Base-by-base conservation (phyloP, 2,113 vertebrate genomes). In the Brachyistius frenatus region DNA sequence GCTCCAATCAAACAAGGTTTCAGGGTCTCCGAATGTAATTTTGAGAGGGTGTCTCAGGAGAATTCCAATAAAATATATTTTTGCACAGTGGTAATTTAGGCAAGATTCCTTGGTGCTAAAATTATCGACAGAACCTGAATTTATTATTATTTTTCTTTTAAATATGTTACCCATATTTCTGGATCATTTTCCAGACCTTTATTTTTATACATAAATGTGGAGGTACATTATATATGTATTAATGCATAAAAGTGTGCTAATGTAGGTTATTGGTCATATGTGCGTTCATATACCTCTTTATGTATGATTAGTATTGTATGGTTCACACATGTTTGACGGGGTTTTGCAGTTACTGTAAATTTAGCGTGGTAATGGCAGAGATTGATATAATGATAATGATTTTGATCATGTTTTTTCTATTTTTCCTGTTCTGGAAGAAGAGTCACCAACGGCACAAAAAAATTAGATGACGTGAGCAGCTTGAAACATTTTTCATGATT, bases 401-500 rank as follows among this genome's bases (percentile, higher is more conserved):
- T 23, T 78, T 73, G 50, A 84, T 80, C 73, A 13, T 68, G 41
- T 60, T 15, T 50, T 58, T 57, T 52, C 37, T 76, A 58, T 9
- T 6, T 39, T 50, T n/a, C 39, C 55, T 67, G 49, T 58, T 77
- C 53, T 70, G 49, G 36, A 77, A 71, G 62, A 73, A 54, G 47
- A 86, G 33, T 62, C 52, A 71, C 46, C 6, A 33, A 67, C 54
- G 54, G 73, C 76, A 56, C 44, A 71, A 46, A 84, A 76, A 78
- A 86, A 86, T 31, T 49, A 57, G 69, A 55, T 53, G 23, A 85
- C 44, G 73, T 56, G 63, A 88, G 64, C 53, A 64, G 69, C 81
- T 83, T 63, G 53, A 82, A 79, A 73, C 72, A 68, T 84, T 86
- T 23, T 66, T 35, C 64, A 70, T 65, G 49, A 73, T 76, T 82